Percentiles rank a stretch among this genome's conserved stretches.
Evolutionary conservation across 2,888 invertebrate species (phyloP).

Genomic region (Latrodectus hesperus): DNA sequence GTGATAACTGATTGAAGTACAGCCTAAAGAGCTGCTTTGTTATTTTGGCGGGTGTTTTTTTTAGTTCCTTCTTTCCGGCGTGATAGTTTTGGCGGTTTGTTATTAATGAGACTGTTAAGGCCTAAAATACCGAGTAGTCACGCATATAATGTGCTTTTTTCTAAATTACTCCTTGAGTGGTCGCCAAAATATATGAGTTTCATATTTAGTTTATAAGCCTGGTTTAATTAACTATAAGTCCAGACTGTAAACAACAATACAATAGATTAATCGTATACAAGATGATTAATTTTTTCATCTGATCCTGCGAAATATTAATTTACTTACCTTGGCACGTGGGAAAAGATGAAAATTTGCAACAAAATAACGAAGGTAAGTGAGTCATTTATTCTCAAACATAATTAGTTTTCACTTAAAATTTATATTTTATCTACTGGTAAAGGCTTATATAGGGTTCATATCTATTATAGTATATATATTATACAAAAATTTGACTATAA

Average conservation of each 20-base stretch:
- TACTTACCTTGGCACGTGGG: too few species aligned
- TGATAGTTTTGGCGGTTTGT: constrained; percentile 26
- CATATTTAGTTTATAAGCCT: neutral
- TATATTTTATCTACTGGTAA: too few species aligned
- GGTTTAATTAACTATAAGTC: neutral
- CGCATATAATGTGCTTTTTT: constrained; percentile 19
- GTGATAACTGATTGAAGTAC: constrained; percentile 40
- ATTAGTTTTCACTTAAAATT: too few species aligned
- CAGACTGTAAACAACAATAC: neutral
- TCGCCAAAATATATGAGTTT: neutral
- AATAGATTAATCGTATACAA: neutral
- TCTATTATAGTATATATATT: too few species aligned
- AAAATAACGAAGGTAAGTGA: too few species aligned
- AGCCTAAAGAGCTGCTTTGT: neutral
- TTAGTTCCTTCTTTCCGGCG: constrained; percentile 8
- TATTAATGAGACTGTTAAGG: constrained; percentile 29
- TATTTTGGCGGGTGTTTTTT: constrained; percentile 19
- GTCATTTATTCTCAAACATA: too few species aligned
- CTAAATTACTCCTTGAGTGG: neutral
- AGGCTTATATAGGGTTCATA: too few species aligned
- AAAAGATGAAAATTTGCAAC: too few species aligned
- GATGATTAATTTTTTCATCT: too few species aligned
- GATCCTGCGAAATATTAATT: too few species aligned
- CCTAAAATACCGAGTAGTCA: constrained; percentile 26
- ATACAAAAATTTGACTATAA: too few species aligned